A percentile compares a stretch with the other conserved stretches of the same genome.
Conservation (phyloP, 2,888 invertebrate genomes). For the Noctua pronuba region DNA sequence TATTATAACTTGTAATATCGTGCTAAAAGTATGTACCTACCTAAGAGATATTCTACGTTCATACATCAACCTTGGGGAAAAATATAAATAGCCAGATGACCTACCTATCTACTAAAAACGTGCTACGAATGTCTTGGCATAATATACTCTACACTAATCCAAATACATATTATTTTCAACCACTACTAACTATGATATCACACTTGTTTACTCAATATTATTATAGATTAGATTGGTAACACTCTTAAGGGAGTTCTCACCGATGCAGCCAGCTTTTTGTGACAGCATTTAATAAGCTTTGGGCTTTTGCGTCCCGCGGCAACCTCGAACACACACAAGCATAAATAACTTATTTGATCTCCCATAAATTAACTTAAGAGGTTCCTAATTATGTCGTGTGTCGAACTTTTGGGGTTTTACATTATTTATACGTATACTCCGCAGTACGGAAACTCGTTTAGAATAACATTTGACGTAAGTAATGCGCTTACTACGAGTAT, state of each 20-base stretch:
- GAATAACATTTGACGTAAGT: constrained; percentile 56
- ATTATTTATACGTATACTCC: constrained; percentile 63
- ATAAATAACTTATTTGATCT: constrained; percentile 76
- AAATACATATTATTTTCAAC: not conserved
- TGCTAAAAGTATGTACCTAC: not conserved
- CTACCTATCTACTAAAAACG: not conserved
- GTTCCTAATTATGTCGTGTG: constrained; percentile 69
- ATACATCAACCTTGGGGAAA: not conserved
- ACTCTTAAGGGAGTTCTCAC: constrained; percentile 73
- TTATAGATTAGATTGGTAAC: constrained; percentile 74
- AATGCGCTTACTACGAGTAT: constrained; percentile 52
- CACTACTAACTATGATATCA: constrained; percentile 6
- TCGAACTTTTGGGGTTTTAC: constrained; percentile 64
- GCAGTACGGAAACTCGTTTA: constrained; percentile 48
- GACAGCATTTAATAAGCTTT: constrained; percentile 86
- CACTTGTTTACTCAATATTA: constrained; percentile 59
- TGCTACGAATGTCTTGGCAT: not conserved
- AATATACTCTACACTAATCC: not conserved
- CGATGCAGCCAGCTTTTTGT: constrained; percentile 81
- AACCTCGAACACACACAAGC: constrained; percentile 66
- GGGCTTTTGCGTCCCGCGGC: constrained; percentile 80
- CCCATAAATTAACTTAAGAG: constrained; percentile 70
- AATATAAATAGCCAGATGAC: not conserved
- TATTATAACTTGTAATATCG: not conserved
- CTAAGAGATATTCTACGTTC: not conserved